Evolutionary conservation across 2,113 vertebrate species (phyloP).

Genomic region (Callipepla squamata): DNA sequence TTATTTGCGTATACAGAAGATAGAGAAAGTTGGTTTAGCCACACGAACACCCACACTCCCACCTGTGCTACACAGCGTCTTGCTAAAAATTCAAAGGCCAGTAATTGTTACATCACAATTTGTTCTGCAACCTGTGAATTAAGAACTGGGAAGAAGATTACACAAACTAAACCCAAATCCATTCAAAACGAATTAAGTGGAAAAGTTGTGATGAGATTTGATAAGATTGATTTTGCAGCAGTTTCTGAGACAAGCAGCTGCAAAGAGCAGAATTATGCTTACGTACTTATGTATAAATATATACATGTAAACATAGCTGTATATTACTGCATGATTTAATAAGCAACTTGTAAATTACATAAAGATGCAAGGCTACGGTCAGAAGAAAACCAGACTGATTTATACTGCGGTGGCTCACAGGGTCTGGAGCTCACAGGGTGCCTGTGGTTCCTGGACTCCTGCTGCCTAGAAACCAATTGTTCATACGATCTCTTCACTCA

Average conservation of each 20-base stretch:
- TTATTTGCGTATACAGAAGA: neutral
- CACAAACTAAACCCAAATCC: neutral
- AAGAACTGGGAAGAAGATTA: neutral
- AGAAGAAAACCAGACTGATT: neutral
- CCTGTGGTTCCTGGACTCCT: neutral
- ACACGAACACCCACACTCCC: accelerated
- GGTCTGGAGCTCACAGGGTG: neutral
- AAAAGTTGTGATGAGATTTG: neutral
- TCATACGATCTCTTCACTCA: neutral
- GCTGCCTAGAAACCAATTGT: neutral
- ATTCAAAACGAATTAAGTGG: neutral
- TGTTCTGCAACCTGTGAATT: neutral
- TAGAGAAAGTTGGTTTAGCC: neutral
- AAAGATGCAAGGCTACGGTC: neutral
- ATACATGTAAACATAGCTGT: neutral
- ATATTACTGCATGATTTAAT: neutral
- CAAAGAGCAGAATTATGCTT: neutral
- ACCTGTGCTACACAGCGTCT: neutral
- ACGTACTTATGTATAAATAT: neutral
- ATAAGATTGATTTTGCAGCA: neutral
- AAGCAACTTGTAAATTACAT: neutral
- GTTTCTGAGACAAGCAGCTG: neutral
- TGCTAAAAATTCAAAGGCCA: neutral
- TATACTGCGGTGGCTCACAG: neutral
- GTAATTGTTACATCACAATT: neutral